Evolutionary conservation across 2,888 invertebrate genomes (phyloP).

Genomic region (Ellobium chinense): DNA sequence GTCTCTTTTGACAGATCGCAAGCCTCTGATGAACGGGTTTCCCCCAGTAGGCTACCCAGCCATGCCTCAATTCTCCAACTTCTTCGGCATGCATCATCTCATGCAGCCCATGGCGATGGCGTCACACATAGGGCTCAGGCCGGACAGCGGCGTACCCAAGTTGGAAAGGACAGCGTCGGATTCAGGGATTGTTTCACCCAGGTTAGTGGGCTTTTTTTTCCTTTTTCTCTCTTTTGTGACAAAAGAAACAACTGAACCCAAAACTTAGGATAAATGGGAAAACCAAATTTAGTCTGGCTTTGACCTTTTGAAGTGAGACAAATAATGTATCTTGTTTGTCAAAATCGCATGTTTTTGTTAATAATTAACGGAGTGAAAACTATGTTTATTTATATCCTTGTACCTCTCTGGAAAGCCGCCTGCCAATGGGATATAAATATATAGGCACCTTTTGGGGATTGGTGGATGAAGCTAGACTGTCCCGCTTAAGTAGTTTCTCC

Average conservation of each 20-base stretch:
- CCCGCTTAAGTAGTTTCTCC: background rate
- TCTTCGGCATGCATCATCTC: slow-evolving; percentile 44
- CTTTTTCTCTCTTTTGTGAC: background rate
- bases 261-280: no score
- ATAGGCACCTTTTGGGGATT: background rate
- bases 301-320: no score
- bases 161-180: slow-evolving; percentile 34
- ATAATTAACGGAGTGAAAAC: no score
- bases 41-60: slow-evolving; percentile 55
- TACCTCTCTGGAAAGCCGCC: no score
- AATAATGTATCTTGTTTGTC: no score
- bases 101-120: slow-evolving; percentile 48
- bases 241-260: background rate
- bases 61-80: slow-evolving; percentile 44
- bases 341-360: no score
- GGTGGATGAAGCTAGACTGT: background rate
- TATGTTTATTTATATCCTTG: no score
- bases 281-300: no score
- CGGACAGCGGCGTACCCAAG: slow-evolving; percentile 28
- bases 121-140: slow-evolving; percentile 40
- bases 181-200: slow-evolving; percentile 34
- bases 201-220: slow-evolving; percentile 11
- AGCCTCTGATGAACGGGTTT: slow-evolving; percentile 75
- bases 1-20: slow-evolving; percentile 57
- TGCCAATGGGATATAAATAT: background rate